phyloP scores from a whole-genome alignment of 2,113 vertebrate species.

The Mola mola region DNA sequence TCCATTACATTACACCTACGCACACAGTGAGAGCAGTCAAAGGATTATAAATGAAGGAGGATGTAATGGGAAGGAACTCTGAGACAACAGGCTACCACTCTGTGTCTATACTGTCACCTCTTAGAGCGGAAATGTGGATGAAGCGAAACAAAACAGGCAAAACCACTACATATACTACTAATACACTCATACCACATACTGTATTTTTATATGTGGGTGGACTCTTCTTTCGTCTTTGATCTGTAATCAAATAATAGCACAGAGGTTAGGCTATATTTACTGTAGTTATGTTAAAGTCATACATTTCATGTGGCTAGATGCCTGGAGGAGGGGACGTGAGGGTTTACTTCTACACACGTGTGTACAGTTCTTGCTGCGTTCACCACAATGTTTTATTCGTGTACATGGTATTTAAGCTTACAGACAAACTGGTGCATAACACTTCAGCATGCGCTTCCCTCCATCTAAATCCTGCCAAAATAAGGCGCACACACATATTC shows the following conservation, averaged over 20 bases:
- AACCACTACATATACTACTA: neutral
- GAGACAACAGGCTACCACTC: conserved; percentile 39
- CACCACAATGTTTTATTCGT: neutral
- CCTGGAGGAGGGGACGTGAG: no score
- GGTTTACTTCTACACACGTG: no score
- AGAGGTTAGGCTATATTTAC: conserved; percentile 19
- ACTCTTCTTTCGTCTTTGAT: conserved; percentile 34
- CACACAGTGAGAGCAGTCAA: conserved; percentile 57
- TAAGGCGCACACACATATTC: conserved; percentile 2
- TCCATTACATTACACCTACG: conserved; percentile 67
- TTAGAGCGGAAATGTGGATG: conserved; percentile 16
- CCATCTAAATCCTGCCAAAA: conserved; percentile 1
- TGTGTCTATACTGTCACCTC: conserved; percentile 21
- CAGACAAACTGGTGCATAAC: no score
- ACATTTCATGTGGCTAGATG: neutral
- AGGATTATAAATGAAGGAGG: conserved; percentile 71
- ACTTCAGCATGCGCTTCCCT: no score
- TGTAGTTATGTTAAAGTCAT: neutral
- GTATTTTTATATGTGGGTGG: conserved; percentile 19
- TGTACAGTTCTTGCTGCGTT: neutral
- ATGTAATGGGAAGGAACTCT: conserved; percentile 54
- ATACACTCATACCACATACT: neutral
- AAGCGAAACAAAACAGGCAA: conserved; percentile 36
- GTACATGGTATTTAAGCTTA: neutral
- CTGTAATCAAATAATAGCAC: conserved; percentile 59